Conservation (phyloP, 1,140 invertebrate genomes). For the Arctopsyche grandis region DNA sequence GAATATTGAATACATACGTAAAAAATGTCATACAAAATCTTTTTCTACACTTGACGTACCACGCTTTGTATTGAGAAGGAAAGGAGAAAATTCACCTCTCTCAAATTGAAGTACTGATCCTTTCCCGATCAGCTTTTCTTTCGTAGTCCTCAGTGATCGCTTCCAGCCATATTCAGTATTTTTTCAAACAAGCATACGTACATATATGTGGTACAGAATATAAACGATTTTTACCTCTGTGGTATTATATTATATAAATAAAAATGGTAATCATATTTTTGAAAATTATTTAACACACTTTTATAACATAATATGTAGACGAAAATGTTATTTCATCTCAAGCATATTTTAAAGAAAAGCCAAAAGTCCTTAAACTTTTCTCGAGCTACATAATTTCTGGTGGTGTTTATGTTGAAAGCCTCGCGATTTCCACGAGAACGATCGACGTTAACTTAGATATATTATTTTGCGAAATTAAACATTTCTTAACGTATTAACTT, state of each 20-base stretch:
- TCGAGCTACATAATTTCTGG: constrained; percentile 47
- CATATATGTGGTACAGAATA: constrained; percentile 35
- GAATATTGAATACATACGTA: not conserved
- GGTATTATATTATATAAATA: too few relatives aligned
- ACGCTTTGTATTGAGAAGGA: constrained; percentile 26
- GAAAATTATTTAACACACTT: too few relatives aligned
- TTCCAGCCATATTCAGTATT: not conserved
- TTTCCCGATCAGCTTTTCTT: constrained; percentile 2
- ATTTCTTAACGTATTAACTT: not conserved
- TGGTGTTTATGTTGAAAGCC: constrained; percentile 43
- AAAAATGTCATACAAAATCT: constrained; percentile 24
- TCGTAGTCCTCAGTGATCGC: not conserved
- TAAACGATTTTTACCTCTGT: constrained; percentile 39
- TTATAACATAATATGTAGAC: too few relatives aligned
- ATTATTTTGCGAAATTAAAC: not conserved
- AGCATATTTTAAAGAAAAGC: too few relatives aligned
- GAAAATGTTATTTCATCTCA: too few relatives aligned
- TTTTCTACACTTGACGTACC: constrained; percentile 24
- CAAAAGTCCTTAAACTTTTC: constrained; percentile 48
- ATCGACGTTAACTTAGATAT: not conserved
- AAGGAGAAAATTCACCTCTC: constrained; percentile 28
- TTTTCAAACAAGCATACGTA: constrained; percentile 1
- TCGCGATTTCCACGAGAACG: constrained; percentile 15
- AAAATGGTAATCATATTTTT: too few relatives aligned
- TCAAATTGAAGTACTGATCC: constrained; percentile 39